These are phyloP conservation scores for Cepphus grylle DNA, from an alignment of 2,113 vertebrate genomes.

Conservation along the genomic window DNA sequence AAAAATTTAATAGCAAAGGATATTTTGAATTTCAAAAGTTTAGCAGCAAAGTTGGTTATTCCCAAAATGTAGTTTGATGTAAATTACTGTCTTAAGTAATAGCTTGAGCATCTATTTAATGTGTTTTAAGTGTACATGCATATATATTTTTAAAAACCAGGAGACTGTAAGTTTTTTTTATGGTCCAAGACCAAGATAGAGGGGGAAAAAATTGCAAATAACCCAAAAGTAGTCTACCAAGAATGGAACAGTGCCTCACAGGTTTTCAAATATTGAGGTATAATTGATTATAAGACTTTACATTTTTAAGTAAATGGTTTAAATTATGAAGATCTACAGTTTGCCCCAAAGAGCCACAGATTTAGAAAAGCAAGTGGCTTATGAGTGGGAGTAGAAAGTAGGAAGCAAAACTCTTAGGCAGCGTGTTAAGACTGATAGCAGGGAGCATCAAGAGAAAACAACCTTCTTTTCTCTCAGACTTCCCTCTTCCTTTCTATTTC, in stretches of 20 bases:
- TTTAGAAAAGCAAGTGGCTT: neutral
- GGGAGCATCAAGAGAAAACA: neutral
- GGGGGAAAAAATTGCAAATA: neutral
- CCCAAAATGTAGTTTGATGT: neutral
- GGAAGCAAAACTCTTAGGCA: neutral
- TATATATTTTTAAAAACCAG: neutral
- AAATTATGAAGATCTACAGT: neutral
- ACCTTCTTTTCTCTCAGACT: neutral
- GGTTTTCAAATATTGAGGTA: neutral
- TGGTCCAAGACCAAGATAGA: neutral
- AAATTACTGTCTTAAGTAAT: neutral
- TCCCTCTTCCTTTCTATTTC: neutral
- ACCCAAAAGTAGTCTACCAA: neutral
- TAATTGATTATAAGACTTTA: neutral
- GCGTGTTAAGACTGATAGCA: neutral
- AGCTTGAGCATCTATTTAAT: neutral
- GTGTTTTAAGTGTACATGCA: accelerated
- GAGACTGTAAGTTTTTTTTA: neutral
- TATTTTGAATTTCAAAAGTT: neutral
- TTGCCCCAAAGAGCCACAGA: neutral
- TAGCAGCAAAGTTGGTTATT: neutral
- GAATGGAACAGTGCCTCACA: neutral
- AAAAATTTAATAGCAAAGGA: neutral
- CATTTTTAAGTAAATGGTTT: neutral
- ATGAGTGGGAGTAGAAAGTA: neutral